Evolutionary conservation across 2,888 invertebrate genomes (phyloP).

Genomic region (Drosophila acutilabella): DNA sequence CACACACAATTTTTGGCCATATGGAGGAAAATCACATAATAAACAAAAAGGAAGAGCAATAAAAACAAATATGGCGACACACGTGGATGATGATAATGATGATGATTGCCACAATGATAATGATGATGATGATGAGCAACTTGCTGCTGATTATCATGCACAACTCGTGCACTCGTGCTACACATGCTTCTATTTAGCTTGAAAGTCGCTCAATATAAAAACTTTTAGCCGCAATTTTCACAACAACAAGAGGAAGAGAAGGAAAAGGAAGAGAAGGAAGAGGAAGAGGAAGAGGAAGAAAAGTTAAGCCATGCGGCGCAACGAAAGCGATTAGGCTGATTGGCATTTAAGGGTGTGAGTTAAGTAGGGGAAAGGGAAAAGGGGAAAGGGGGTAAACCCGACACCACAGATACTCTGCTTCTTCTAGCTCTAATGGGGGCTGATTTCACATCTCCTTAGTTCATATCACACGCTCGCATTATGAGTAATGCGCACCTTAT

Average conservation of each 20-base stretch:
- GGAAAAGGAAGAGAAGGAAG: slow-evolving; percentile 29
- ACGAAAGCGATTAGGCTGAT: slow-evolving; percentile 82
- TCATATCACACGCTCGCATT: slow-evolving; percentile 75
- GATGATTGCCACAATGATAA: slow-evolving; percentile 7
- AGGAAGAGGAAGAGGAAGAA: slow-evolving; percentile 45
- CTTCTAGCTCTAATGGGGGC: neutral
- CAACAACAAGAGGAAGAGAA: slow-evolving; percentile 25
- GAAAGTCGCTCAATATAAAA: slow-evolving; percentile 65
- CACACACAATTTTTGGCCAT: slow-evolving; percentile 63
- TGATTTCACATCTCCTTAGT: slow-evolving; percentile 22
- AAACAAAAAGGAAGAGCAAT: slow-evolving; percentile 79
- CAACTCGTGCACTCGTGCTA: slow-evolving; percentile 57
- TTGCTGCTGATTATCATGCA: slow-evolving; percentile 71
- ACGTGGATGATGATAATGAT: slow-evolving; percentile 30
- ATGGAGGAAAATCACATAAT: slow-evolving; percentile 78
- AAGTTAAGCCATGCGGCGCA: slow-evolving; percentile 82
- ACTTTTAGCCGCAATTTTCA: slow-evolving; percentile 40
- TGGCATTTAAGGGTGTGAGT: slow-evolving; percentile 49
- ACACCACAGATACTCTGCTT: neutral
- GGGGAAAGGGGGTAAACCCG: slow-evolving; percentile 1
- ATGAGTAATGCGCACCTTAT: slow-evolving; percentile 82
- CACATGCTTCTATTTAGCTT: slow-evolving; percentile 55
- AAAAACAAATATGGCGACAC: slow-evolving; percentile 81
- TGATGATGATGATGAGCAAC: slow-evolving; percentile 24
- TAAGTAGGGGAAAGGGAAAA: slow-evolving; percentile 12